phyloP scores from a whole-genome alignment of 2,797 vertebrate genomes.

The Tragopan temminckii region DNA sequence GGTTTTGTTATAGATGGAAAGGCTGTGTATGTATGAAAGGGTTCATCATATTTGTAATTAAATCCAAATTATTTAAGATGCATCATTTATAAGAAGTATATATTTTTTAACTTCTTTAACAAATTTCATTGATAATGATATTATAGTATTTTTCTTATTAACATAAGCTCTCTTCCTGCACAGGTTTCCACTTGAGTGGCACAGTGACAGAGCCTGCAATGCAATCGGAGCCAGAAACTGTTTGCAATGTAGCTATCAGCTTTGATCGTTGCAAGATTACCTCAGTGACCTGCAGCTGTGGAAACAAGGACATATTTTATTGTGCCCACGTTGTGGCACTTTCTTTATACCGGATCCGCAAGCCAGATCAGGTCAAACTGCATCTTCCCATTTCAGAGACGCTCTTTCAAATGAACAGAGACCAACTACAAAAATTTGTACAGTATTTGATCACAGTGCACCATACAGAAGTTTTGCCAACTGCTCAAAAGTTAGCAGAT shows the following conservation, averaged over 20 bases:
- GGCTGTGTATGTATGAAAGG: neutral
- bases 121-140: neutral
- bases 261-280: conserved; percentile 99
- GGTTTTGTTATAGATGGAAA: neutral
- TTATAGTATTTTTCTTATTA: neutral
- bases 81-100: neutral
- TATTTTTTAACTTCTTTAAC: neutral
- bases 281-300: conserved; percentile 97
- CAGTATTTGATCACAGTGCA: conserved; percentile 99
- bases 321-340: conserved; percentile 98
- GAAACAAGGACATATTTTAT: conserved; percentile 99
- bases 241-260: conserved; percentile 98
- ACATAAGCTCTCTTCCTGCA: conserved; percentile 2
- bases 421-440: conserved; percentile 98
- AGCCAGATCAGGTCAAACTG: conserved; percentile 97
- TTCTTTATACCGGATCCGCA: conserved; percentile 96
- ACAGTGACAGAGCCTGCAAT: conserved; percentile 96
- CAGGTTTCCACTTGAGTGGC: conserved; percentile 98
- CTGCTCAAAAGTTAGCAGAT: conserved; percentile 96
- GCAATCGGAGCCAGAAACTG: conserved; percentile 92
- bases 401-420: conserved; percentile 98
- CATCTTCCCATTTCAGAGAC: conserved; percentile 99
- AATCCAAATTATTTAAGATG: neutral
- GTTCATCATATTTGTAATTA: neutral
- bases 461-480: conserved; percentile 98